Conservation (phyloP, 2,797 vertebrate species). For the Sebastes kiyomatsui region DNA sequence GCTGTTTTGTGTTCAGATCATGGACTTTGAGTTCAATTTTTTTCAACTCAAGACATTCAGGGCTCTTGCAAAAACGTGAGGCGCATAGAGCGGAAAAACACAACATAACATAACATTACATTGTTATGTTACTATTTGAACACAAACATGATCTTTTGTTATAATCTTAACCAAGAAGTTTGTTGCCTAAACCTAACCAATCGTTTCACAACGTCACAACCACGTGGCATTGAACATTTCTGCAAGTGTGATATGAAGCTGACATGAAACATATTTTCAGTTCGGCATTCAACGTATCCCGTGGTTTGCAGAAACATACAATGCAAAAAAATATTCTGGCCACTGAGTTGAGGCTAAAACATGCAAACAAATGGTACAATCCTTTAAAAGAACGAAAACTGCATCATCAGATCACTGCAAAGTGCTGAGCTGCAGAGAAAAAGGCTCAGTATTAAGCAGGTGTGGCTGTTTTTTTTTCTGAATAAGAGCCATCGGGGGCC, state of each 20-base stretch:
- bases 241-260: no score
- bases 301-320: no score
- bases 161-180: neutral
- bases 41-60: no score
- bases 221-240: no score
- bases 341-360: neutral
- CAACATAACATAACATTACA: no score
- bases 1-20: no score
- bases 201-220: neutral
- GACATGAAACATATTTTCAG: no score
- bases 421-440: constrained; percentile 12
- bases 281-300: no score
- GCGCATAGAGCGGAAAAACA: no score
- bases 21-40: no score
- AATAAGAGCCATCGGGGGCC: constrained; percentile 11
- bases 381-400: neutral
- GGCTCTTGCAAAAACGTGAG: no score
- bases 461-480: constrained; percentile 8
- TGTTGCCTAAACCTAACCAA: neutral
- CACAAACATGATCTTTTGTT: neutral
- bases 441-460: neutral
- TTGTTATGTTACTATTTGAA: no score
- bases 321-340: neutral
- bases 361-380: neutral
- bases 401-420: neutral